These are phyloP conservation scores for Phylloscopus whistleri DNA, from an alignment of 2,113 vertebrate species.

Conservation along the genomic window DNA sequence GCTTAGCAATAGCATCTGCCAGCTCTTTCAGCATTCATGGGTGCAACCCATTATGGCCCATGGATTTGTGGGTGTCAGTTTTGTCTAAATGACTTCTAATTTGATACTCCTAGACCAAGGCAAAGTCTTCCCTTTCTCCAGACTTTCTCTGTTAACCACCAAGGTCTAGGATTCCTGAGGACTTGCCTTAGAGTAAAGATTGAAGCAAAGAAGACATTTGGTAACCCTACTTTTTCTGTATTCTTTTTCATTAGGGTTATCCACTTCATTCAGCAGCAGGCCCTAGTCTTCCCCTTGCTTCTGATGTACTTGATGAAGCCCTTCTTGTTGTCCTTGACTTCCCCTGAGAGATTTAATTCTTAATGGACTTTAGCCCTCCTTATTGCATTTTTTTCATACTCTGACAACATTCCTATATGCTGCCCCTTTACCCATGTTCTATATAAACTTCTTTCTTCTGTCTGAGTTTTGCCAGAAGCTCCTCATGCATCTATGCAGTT, in stretches of 20 bases:
- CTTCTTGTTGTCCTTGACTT: neutral
- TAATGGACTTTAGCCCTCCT: neutral
- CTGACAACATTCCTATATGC: accelerated
- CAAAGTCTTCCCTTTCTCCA: neutral
- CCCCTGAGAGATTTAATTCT: neutral
- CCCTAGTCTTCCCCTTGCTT: neutral
- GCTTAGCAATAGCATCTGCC: neutral
- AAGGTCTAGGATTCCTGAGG: neutral
- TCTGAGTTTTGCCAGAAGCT: neutral
- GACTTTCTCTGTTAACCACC: neutral
- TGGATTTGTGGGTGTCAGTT: neutral
- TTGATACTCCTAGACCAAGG: neutral
- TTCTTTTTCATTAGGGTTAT: neutral
- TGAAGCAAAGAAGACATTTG: neutral
- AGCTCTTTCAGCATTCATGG: neutral
- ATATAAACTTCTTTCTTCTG: neutral
- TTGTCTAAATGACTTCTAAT: neutral
- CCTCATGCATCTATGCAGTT: neutral
- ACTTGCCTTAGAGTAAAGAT: neutral
- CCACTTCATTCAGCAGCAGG: neutral
- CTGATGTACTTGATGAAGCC: neutral
- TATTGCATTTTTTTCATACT: neutral
- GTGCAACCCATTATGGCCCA: neutral
- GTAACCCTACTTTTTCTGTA: neutral
- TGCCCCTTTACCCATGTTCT: neutral